These are phyloP conservation scores for Sandelia bainsii DNA, from an alignment of 2,797 vertebrate genomes.

Conservation along the genomic window DNA sequence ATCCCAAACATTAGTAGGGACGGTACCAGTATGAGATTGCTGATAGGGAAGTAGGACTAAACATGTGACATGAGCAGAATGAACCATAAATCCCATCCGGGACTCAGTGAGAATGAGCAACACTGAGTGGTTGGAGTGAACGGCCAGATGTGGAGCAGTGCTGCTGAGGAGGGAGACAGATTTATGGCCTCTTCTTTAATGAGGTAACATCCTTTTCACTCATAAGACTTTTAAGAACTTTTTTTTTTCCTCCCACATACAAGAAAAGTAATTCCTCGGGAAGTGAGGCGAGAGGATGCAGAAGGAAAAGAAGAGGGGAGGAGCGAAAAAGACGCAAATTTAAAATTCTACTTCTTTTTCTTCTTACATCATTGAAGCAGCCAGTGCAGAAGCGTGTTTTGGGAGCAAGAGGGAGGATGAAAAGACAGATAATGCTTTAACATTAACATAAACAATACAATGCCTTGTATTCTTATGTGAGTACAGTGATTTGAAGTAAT, in stretches of 20 bases:
- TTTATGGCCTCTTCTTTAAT: conserved; percentile 84
- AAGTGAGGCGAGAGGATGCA: conserved; percentile 34
- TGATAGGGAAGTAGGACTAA: conserved; percentile 41
- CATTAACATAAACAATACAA: conserved; percentile 40
- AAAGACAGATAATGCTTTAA: conserved; percentile 31
- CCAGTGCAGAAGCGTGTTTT: conserved; percentile 25
- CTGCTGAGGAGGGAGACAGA: conserved; percentile 80
- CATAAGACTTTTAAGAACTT: conserved; percentile 79
- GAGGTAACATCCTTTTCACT: conserved; percentile 87
- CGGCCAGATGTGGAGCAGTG: conserved; percentile 81
- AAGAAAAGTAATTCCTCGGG: conserved; percentile 63
- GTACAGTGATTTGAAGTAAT: conserved; percentile 40
- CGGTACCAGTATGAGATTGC: conserved; percentile 44
- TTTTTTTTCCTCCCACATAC: conserved; percentile 73
- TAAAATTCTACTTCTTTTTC: conserved; percentile 28
- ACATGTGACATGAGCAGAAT: conserved; percentile 65
- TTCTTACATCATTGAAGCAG: conserved; percentile 25
- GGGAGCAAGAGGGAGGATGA: conserved; percentile 59
- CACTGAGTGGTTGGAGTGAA: conserved; percentile 71
- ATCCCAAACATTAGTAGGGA: conserved; percentile 40
- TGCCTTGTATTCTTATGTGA: not conserved
- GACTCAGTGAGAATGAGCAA: conserved; percentile 68
- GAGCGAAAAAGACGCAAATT: conserved; percentile 13
- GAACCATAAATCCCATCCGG: conserved; percentile 69
- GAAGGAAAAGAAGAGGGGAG: not conserved